Evolutionary conservation across 2,113 vertebrate genomes (phyloP), one percentile per base, ranked within the genome.

Genomic region (Manacus vitellinus): DNA sequence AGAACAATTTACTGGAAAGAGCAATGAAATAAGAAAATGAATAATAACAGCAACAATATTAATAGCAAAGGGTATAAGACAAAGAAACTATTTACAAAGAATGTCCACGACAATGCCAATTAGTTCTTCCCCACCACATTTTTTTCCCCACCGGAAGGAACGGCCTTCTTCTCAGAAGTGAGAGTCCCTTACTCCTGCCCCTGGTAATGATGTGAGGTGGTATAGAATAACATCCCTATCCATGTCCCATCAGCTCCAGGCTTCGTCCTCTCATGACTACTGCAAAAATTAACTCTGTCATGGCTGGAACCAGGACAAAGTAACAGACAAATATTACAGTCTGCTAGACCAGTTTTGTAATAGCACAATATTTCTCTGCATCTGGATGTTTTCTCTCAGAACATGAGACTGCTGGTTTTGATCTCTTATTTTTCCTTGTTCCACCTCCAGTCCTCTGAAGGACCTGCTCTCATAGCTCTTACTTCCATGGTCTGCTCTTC

Each of bases 121-220:
- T 14, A 37, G 58, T 24, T 76, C 37, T 59, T 59, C 12, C 12
- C 31, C 37, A 52, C 6, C 15, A 28, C 0, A 0, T 59, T 58
- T 59, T 59, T 59, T 12, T 44, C 23, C 27, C 44, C 19, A 59
- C 10, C 2, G 37, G 6, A 54, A 67, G n/a, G 8, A 46, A 14
- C 0, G 0, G 1, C 4, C 28, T 59, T 39, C 18, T 81, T 33
- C 37, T 51, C 14, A 0, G 0, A 52, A 74, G 23, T 9, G 23
- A 67, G 4, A 46, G 12, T 3, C 28, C 3, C 39, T 54, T 47
- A 30, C 15, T 52, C 23, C 37, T 20, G 11, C 3, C 10, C 15
- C 20, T 30, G 44, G 15, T 11, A 41, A 22, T 52, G 7, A 30
- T 30, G n/a, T 68, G 54, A 46, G 20, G 20, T 54, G 33, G 20